Conservation (phyloP, 2,797 vertebrate species). For the Ceyx erithaca region DNA sequence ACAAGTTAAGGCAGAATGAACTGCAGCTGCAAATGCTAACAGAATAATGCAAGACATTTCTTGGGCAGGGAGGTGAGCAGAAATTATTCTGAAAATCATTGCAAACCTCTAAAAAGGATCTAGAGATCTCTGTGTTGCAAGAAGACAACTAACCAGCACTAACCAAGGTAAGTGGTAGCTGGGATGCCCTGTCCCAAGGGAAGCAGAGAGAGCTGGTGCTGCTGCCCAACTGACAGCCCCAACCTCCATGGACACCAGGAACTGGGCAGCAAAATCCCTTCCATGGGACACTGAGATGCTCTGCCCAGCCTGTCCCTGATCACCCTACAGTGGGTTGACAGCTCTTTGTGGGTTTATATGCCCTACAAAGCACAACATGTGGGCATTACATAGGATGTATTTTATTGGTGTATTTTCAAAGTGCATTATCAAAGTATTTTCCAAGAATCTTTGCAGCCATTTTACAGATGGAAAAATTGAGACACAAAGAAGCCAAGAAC, state of each 20-base stretch:
- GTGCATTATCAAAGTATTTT: background rate
- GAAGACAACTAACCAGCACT: background rate
- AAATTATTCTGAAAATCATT: background rate
- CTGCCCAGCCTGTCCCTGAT: background rate
- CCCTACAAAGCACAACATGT: background rate
- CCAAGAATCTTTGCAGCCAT: background rate
- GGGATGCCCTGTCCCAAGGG: background rate
- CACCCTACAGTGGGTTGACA: background rate
- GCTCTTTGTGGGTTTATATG: background rate
- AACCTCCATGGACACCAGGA: background rate
- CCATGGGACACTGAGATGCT: background rate
- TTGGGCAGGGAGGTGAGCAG: background rate
- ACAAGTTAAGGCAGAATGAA: background rate
- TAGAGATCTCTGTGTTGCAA: background rate
- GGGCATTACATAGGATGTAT: background rate
- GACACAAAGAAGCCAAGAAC: background rate
- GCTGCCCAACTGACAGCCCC: background rate
- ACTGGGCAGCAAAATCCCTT: slow-evolving; percentile 26
- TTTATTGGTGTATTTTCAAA: background rate
- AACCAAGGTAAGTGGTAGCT: background rate
- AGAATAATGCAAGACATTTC: background rate
- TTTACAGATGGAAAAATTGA: background rate
- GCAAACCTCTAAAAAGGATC: background rate
- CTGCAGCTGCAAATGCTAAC: background rate
- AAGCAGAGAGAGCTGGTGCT: background rate